These are phyloP conservation scores for Akabosia matsudoensis DNA, from an alignment of 1,140 invertebrate species.

Conservation along the genomic window DNA sequence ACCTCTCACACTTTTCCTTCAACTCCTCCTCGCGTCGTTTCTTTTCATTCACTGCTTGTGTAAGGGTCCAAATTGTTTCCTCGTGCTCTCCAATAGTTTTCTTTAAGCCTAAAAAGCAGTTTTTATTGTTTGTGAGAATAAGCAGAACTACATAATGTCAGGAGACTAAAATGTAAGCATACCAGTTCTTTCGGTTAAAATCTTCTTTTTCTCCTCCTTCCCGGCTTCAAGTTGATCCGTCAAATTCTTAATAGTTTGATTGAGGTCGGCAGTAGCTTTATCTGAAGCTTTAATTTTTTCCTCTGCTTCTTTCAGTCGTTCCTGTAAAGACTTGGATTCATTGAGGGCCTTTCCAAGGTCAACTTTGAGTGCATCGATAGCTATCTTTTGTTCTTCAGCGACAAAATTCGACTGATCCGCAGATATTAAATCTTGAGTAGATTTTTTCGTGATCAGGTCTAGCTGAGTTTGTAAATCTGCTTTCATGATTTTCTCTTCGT, in stretches of 20 bases:
- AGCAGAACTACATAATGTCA: background rate
- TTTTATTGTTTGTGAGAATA: no score
- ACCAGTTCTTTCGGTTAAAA: no score
- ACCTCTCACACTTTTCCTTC: background rate
- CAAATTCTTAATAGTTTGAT: constrained; percentile 37
- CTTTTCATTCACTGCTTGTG: background rate
- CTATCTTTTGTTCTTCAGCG: constrained; percentile 54
- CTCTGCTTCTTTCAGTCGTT: constrained; percentile 49
- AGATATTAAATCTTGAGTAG: background rate
- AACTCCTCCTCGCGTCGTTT: background rate
- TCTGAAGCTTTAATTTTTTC: constrained; percentile 56
- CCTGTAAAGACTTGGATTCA: constrained; percentile 34
- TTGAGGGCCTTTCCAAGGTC: constrained; percentile 52
- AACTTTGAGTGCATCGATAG: constrained; percentile 54
- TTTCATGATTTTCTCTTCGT: constrained; percentile 79
- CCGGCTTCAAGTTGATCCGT: background rate
- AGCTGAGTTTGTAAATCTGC: constrained; percentile 67
- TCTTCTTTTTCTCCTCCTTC: background rate
- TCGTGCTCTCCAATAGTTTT: background rate
- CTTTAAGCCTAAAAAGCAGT: background rate
- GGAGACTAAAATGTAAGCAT: no score
- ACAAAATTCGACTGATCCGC: constrained; percentile 54
- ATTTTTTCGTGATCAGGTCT: background rate
- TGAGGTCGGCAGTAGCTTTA: constrained; percentile 53
- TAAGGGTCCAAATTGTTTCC: background rate